phyloP scores from a whole-genome alignment of 1,140 invertebrate species.

The Euura saliciscinereae region DNA sequence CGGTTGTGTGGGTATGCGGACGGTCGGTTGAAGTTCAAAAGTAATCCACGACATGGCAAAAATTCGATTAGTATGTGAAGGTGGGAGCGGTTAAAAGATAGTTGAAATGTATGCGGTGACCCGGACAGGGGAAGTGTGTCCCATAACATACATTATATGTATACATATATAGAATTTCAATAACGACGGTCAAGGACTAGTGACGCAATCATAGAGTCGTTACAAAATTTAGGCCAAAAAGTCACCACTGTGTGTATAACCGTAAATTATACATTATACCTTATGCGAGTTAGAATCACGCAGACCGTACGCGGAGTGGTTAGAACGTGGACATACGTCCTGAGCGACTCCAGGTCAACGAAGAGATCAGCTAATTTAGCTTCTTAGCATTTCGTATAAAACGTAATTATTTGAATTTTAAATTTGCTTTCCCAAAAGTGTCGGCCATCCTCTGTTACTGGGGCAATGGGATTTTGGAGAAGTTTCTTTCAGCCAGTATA shows the following conservation, averaged over 20 bases:
- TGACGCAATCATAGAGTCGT: conserved; percentile 22
- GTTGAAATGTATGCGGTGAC: no score
- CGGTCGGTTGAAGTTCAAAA: no score
- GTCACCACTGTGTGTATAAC: conserved; percentile 41
- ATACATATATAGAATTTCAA: no score
- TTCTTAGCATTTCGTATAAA: not conserved
- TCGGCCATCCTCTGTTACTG: conserved; percentile 39
- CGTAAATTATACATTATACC: conserved; percentile 15
- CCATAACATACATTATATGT: no score
- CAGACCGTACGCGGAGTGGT: not conserved
- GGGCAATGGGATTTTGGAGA: conserved; percentile 41
- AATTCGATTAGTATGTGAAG: no score
- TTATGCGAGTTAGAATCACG: no score
- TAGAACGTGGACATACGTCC: not conserved
- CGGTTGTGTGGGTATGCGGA: no score
- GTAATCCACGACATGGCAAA: no score
- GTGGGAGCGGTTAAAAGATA: no score
- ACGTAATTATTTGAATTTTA: conserved; percentile 44
- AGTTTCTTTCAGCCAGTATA: not conserved
- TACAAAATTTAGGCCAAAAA: conserved; percentile 54
- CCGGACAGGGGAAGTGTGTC: no score
- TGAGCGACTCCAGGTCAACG: not conserved
- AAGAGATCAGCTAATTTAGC: not conserved
- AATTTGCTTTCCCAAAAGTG: conserved; percentile 33
- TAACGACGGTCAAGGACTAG: conserved; percentile 32